Conservation (phyloP, 2,113 vertebrate genomes). For the Apus apus region DNA sequence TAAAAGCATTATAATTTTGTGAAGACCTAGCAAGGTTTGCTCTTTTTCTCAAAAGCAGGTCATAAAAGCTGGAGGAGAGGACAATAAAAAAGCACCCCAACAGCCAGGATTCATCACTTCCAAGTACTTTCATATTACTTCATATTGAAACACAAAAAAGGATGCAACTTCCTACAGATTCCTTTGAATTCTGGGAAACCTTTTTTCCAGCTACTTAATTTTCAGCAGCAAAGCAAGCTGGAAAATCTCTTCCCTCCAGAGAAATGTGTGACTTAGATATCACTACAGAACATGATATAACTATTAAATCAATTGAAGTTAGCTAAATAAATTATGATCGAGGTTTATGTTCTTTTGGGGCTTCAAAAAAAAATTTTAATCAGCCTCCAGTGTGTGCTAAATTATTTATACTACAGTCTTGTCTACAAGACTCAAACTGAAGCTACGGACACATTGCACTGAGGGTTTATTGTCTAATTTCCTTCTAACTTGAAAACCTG, state of each 20-base stretch:
- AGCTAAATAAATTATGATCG: background rate
- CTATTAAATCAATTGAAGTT: background rate
- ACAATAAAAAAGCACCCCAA: rapidly evolving
- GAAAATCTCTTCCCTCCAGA: background rate
- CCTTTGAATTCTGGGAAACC: background rate
- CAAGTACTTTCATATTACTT: background rate
- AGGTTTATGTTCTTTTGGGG: background rate
- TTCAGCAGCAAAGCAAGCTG: background rate
- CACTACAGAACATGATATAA: background rate
- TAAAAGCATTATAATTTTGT: background rate
- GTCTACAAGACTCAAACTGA: background rate
- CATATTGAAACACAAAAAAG: background rate
- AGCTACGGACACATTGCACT: background rate
- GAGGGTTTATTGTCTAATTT: background rate
- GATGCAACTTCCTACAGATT: background rate
- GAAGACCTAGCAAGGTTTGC: background rate
- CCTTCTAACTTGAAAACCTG: background rate
- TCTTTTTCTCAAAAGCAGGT: background rate
- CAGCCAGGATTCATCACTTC: background rate
- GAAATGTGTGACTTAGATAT: background rate
- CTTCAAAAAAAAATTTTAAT: background rate
- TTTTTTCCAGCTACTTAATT: background rate
- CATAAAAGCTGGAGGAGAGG: background rate
- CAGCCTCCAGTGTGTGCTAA: background rate
- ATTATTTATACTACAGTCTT: background rate